phyloP scores from a whole-genome alignment of 64 coral and sea anemone species.

The Exaiptasia diaphana region DNA sequence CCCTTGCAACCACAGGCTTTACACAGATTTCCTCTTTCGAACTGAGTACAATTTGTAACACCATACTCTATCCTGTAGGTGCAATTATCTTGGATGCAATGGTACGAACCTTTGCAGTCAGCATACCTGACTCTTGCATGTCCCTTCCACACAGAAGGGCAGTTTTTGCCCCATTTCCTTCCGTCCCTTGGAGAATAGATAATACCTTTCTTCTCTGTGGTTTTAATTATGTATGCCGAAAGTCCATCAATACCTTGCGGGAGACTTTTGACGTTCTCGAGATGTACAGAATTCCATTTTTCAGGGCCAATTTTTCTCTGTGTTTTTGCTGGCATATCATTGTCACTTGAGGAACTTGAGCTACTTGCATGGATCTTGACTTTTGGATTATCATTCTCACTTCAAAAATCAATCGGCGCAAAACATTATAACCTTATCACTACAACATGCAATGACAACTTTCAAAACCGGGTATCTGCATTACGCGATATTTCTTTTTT shows the following conservation, averaged over 20 bases:
- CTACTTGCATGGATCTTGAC: no score
- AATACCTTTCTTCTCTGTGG: background rate
- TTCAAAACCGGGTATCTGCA: no score
- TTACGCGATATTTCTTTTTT: no score
- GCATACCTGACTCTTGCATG: conserved; percentile 16
- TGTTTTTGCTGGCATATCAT: no score
- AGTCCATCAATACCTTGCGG: conserved; percentile 48
- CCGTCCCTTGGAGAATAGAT: conserved; percentile 3
- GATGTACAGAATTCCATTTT: conserved; percentile 16
- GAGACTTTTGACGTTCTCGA: conserved; percentile 20
- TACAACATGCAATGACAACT: no score
- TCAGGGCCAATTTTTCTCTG: background rate
- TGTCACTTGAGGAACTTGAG: no score
- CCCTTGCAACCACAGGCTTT: background rate
- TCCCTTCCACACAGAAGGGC: background rate
- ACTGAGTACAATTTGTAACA: conserved; percentile 27
- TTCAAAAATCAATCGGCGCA: no score
- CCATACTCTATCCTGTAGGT: conserved; percentile 44
- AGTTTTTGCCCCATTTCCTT: background rate
- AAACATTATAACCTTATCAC: no score
- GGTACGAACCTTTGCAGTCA: conserved; percentile 39
- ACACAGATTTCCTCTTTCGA: conserved; percentile 26
- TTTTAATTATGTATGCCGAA: conserved; percentile 13
- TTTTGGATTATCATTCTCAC: no score
- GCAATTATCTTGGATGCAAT: conserved; percentile 16